phyloP scores from a whole-genome alignment of 2,113 vertebrate species.

The Platichthys flesus region DNA sequence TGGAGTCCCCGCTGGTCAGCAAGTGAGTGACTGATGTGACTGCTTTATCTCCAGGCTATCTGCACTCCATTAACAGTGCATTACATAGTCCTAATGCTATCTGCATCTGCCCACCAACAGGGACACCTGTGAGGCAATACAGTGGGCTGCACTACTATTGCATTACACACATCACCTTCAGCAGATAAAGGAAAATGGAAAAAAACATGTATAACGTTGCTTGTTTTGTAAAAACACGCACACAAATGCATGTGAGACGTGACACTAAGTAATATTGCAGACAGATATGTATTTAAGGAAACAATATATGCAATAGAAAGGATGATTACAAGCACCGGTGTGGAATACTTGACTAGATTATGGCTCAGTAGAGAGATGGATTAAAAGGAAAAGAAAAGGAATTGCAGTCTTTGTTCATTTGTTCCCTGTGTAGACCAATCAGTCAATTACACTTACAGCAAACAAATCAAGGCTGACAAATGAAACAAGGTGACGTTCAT shows the following conservation, averaged over 20 bases:
- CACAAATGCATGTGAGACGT: background rate
- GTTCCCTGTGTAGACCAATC: conserved; percentile 48
- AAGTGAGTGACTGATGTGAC: conserved; percentile 43
- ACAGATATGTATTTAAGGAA: background rate
- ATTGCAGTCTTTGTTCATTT: conserved; percentile 48
- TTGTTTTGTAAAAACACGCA: background rate
- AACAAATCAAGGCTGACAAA: conserved; percentile 77
- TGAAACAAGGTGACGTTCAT: conserved; percentile 64
- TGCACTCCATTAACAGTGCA: conserved; percentile 50
- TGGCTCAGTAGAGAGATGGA: background rate
- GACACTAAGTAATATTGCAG: background rate
- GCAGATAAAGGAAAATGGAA: background rate
- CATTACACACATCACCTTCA: conserved; percentile 3
- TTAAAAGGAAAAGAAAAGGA: background rate
- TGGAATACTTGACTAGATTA: conserved; percentile 5
- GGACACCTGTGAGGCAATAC: conserved; percentile 27
- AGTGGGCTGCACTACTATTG: background rate
- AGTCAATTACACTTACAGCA: conserved; percentile 72
- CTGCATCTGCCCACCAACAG: conserved; percentile 30
- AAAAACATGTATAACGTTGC: background rate
- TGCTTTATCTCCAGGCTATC: conserved; percentile 54
- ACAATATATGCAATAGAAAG: background rate
- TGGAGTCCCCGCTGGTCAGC: conserved; percentile 26
- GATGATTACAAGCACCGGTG: background rate
- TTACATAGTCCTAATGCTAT: conserved; percentile 53